Evolutionary conservation across 1,140 invertebrate genomes (phyloP), one percentile per base, ranked within the genome.

Genomic region (Apis florea): DNA sequence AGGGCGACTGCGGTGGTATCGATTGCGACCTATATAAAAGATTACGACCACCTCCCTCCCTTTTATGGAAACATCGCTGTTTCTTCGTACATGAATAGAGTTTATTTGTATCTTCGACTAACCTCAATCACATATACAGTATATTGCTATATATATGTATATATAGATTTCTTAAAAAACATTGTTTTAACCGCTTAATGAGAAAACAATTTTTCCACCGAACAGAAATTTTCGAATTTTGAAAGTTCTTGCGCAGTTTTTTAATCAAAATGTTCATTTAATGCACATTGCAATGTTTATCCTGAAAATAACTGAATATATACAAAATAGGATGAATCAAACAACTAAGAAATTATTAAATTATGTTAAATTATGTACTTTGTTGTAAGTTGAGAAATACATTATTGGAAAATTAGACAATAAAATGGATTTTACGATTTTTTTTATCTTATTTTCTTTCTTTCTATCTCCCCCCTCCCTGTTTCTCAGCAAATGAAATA

Each of bases 11-110:
- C 59, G 51, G 53, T 47, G 26, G 2, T 75, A 81, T 81, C 72
- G 79, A 81, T 81, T 81, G 79, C 72, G 63, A 81, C 79, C 79
- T 81, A 81, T 75, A 81, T 81, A 81, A 81, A 81, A 74, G 79
- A 81, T 64, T 75, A 81, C 68, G 67, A 73, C 26, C 21, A 11
- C 49, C 21, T 5, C 63, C 54, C 11, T 5, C 78, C 17, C 47
- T 31, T 66, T 81, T 40, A 56, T 59, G 47, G 79, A 31, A 75
- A 75, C 72, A 74, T 74, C 51, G 53, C n/a, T 26, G 63, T 80
- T 58, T 73, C 59, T 64, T 79, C 67, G 15, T 79, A 70, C 49
- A 31, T 59, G 58, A 24, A 40, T 19, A 31, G 17, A 64, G 17
- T n/a, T n/a, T 26, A 21, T 2, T 64, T 59, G 53, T 56, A 21